These are phyloP conservation scores for human (Homo sapiens) DNA, from an alignment of 2,113 vertebrate species.

Conservation along the genomic window GRCh38 chr4:61310501-61311000, in stretches of 20 bases:
- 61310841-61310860: background rate
- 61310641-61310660: constrained; percentile 4
- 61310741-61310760: constrained; percentile 5
- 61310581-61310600: constrained; percentile 22
- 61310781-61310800: background rate
- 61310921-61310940: background rate
- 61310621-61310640: constrained; percentile 52
- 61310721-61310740: constrained; percentile 12
- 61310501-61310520: background rate
- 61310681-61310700: constrained; percentile 50
- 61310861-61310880: constrained; percentile 34
- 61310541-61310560: constrained; percentile 59
- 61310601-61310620: constrained; percentile 63
- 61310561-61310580: constrained; percentile 61
- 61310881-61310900: background rate
- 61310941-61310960: background rate
- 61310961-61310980: background rate
- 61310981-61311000: background rate
- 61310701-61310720: constrained; percentile 7
- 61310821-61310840: background rate
- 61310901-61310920: background rate
- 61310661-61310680: constrained; percentile 47
- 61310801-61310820: constrained; percentile 39
- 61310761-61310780: constrained; percentile 42
- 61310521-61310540: constrained; percentile 50